Conservation (phyloP, 2,797 vertebrate species). For the Mormyrus hasselquistii region DNA sequence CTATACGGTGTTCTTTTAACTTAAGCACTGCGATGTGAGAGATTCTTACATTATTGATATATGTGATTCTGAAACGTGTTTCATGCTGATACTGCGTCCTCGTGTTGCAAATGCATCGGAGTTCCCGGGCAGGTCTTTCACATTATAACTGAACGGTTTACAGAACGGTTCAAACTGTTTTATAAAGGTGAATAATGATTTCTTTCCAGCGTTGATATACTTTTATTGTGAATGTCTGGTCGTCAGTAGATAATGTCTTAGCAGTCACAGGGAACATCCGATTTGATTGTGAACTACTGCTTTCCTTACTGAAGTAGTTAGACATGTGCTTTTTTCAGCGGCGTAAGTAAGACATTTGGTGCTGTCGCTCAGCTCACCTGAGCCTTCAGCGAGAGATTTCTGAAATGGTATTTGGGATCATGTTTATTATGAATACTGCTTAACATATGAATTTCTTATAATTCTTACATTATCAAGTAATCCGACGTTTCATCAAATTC, state of each 20-base stretch:
- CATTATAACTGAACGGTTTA: not conserved
- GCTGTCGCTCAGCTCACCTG: not conserved
- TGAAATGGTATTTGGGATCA: not conserved
- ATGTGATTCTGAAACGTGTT: not conserved
- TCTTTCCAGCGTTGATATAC: not conserved
- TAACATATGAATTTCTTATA: not conserved
- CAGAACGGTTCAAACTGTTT: not conserved
- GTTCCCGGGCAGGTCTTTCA: not conserved
- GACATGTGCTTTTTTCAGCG: not conserved
- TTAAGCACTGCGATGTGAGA: not conserved
- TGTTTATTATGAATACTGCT: not conserved
- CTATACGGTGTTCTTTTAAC: not conserved
- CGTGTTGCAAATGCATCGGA: not conserved
- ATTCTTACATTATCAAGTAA: not conserved
- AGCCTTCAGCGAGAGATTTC: not conserved
- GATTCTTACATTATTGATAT: constrained; percentile 8
- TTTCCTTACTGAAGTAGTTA: not conserved
- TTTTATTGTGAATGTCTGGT: not conserved
- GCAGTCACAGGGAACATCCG: not conserved
- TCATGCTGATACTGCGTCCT: not conserved
- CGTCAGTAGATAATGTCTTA: not conserved
- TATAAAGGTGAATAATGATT: not conserved
- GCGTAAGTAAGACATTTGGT: not conserved
- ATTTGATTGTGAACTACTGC: not conserved
- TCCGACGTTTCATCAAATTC: not conserved